phyloP scores from a whole-genome alignment of 2,888 invertebrate species.

The Polymixis flavicincta region DNA sequence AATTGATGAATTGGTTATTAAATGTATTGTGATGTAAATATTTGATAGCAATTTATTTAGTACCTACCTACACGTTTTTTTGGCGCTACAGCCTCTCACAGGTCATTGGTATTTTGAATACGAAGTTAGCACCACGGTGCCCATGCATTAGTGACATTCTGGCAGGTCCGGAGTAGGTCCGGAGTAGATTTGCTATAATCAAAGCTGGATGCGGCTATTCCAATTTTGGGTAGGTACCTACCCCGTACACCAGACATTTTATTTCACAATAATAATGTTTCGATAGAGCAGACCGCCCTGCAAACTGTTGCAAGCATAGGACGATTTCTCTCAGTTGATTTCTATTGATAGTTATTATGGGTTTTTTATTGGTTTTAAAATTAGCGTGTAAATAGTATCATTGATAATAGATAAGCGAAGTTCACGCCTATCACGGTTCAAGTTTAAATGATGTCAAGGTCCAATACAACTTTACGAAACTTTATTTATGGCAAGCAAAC shows the following conservation, averaged over 20 bases:
- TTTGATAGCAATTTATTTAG: constrained; percentile 11
- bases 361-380: constrained; percentile 32
- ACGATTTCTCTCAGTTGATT: constrained; percentile 50
- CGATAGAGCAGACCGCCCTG: constrained; percentile 13
- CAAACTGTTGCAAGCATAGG: constrained; percentile 27
- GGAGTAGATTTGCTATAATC: neutral
- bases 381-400: constrained; percentile 46
- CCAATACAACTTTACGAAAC: constrained; percentile 20
- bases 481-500: neutral
- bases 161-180: neutral
- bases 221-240: too few species aligned
- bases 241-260: neutral
- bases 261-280: constrained; percentile 31
- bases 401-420: constrained; percentile 39
- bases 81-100: constrained; percentile 11
- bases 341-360: constrained; percentile 34
- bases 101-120: neutral
- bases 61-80: constrained; percentile 6
- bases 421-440: constrained; percentile 48
- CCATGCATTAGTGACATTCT: neutral
- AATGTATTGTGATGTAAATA: constrained; percentile 50
- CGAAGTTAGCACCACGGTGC: neutral
- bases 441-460: constrained; percentile 51
- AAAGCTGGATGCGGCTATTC: neutral
- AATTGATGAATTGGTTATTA: constrained; percentile 41